phyloP scores from a whole-genome alignment of 2,113 vertebrate species.

The Oncorhynchus mykiss region DNA sequence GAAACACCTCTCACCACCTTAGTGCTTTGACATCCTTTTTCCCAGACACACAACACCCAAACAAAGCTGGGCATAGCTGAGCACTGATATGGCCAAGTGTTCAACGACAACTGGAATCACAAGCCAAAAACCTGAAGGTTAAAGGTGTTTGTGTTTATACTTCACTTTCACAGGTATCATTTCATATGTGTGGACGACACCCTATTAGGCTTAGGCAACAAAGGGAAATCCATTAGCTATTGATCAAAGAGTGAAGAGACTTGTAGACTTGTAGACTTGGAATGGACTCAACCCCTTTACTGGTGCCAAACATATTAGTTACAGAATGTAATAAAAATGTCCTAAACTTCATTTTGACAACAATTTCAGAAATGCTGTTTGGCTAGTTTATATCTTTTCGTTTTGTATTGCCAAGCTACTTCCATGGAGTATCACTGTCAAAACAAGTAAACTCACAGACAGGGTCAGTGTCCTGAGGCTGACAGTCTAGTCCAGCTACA shows the following conservation, averaged over 20 bases:
- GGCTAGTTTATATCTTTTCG: constrained; percentile 28
- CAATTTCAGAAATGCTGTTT: constrained; percentile 24
- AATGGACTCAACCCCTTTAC: no score
- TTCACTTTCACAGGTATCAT: not conserved
- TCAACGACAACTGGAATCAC: constrained; percentile 12
- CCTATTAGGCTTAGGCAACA: not conserved
- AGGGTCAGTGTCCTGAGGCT: no score
- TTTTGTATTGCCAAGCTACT: not conserved
- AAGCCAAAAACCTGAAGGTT: not conserved
- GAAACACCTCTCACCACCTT: constrained; percentile 46
- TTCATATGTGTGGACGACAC: not conserved
- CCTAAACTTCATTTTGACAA: not conserved
- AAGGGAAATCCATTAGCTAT: not conserved
- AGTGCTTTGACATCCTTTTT: constrained; percentile 1
- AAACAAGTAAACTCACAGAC: no score
- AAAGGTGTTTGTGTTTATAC: not conserved
- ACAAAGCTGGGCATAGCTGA: constrained; percentile 31
- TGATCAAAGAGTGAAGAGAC: not conserved
- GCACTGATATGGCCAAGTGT: constrained; percentile 50
- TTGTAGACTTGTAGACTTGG: no score
- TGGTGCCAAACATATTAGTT: no score
- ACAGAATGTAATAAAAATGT: not conserved
- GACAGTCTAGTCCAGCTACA: no score
- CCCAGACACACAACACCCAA: constrained; percentile 49
- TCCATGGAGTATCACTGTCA: no score